Conservation (phyloP, 2,113 vertebrate genomes). For the Maccullochella peelii region DNA sequence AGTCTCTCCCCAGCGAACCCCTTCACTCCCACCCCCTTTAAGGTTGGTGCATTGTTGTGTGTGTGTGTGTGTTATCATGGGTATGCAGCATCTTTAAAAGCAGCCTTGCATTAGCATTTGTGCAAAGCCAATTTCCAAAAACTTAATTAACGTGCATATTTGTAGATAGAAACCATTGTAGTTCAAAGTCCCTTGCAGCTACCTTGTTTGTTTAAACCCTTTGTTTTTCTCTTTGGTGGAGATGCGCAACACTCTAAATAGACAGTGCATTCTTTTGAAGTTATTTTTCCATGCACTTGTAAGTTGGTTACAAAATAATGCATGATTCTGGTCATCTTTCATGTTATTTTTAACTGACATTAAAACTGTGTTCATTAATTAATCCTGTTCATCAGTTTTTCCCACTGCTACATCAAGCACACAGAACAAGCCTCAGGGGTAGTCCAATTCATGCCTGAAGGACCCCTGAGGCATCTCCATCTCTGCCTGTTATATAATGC, state of each 20-base stretch:
- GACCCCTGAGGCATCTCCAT: slow-evolving; percentile 76
- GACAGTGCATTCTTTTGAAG: slow-evolving; percentile 75
- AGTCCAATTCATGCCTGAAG: slow-evolving; percentile 74
- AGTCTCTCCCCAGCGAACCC: slow-evolving; percentile 91
- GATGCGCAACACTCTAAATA: slow-evolving; percentile 72
- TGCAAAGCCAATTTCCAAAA: slow-evolving; percentile 56
- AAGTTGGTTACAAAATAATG: slow-evolving; percentile 72
- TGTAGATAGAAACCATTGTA: slow-evolving; percentile 62
- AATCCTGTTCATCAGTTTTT: slow-evolving; percentile 72
- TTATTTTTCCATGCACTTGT: slow-evolving; percentile 60
- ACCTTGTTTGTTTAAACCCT: slow-evolving; percentile 75
- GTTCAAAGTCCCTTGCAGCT: slow-evolving; percentile 74
- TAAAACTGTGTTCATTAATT: slow-evolving; percentile 79
- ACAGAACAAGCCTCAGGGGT: slow-evolving; percentile 73
- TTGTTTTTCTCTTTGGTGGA: slow-evolving; percentile 77
- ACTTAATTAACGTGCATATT: slow-evolving; percentile 73
- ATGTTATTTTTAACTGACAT: slow-evolving; percentile 82
- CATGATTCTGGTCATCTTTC: slow-evolving; percentile 80
- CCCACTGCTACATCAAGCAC: slow-evolving; percentile 70
- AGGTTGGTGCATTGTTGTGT: slow-evolving; percentile 87
- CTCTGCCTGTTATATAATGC: slow-evolving; percentile 81
- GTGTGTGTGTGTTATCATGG: slow-evolving; percentile 22
- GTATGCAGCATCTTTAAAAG: slow-evolving; percentile 50
- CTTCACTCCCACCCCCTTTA: slow-evolving; percentile 94
- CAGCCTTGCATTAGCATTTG: slow-evolving; percentile 62